Percentiles rank a stretch among this genome's conserved stretches.
Evolutionary conservation across 2,797 vertebrate genomes (phyloP).

Genomic region (Sebastolobus alascanus): DNA sequence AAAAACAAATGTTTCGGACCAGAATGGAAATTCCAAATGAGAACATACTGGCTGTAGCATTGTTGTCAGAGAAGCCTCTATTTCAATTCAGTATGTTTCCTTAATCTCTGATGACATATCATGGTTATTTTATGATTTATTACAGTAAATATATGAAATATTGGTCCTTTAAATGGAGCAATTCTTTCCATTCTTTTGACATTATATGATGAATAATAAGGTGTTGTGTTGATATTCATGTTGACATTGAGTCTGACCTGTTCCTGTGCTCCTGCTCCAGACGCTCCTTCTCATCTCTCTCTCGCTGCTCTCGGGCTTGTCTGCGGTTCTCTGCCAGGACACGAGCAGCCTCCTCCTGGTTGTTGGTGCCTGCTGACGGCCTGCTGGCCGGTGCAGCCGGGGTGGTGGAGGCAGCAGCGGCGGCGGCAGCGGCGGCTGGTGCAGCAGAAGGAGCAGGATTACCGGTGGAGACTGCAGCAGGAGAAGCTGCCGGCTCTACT

Average conservation of each 20-base stretch:
- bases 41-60: too few relatives aligned
- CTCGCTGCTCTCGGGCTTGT: conserved; percentile 94
- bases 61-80: too few relatives aligned
- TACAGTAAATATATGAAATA: too few relatives aligned
- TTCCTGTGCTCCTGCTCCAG: conserved; percentile 90
- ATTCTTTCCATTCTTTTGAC: too few relatives aligned
- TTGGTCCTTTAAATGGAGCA: background rate
- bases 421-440: background rate
- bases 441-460: conserved; percentile 33
- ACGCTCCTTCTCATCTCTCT: conserved; percentile 93
- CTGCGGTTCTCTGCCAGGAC: conserved; percentile 92
- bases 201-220: background rate
- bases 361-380: conserved; percentile 91
- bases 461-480: conserved; percentile 7
- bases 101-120: too few relatives aligned
- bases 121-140: too few relatives aligned
- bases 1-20: too few relatives aligned
- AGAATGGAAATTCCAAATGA: too few relatives aligned
- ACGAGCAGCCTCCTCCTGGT: conserved; percentile 92
- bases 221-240: background rate
- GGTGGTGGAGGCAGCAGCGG: background rate
- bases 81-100: too few relatives aligned
- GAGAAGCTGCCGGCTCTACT: conserved; percentile 19
- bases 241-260: conserved; percentile 80
- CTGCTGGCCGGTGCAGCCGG: conserved; percentile 37